Evolutionary conservation across 2,888 invertebrate genomes (phyloP).

Genomic region (Eutolmus rufibarbis): DNA sequence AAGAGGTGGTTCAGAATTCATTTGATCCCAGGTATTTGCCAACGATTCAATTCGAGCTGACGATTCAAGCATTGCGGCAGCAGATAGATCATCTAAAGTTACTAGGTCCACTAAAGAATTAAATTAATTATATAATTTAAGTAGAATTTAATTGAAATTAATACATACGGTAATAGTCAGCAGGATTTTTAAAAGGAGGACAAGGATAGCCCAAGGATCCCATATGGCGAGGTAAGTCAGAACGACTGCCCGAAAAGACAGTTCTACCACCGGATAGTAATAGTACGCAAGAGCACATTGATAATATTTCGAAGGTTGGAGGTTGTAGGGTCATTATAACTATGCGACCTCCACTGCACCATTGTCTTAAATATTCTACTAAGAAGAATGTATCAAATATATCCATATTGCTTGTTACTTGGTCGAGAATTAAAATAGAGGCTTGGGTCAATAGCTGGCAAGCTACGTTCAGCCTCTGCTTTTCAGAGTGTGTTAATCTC

Average conservation of each 20-base stretch:
- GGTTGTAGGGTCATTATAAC: constrained; percentile 92
- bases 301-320: constrained; percentile 93
- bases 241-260: constrained; percentile 88
- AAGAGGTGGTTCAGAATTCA: constrained; percentile 63
- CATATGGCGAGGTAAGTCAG: constrained; percentile 93
- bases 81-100: constrained; percentile 89
- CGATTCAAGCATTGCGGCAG: constrained; percentile 94
- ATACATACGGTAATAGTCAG: constrained; percentile 90
- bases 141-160: background rate
- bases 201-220: constrained; percentile 90
- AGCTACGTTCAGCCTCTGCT: constrained; percentile 85
- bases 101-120: constrained; percentile 81
- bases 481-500: constrained; percentile 86
- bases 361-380: constrained; percentile 91
- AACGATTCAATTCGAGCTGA: constrained; percentile 91
- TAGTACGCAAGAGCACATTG: constrained; percentile 78
- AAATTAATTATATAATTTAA: background rate
- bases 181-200: constrained; percentile 95
- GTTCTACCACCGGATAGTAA: constrained; percentile 89
- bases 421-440: constrained; percentile 85
- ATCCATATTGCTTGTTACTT: constrained; percentile 74
- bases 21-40: constrained; percentile 72
- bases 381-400: constrained; percentile 96
- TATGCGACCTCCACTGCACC: constrained; percentile 77
- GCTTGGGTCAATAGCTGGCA: constrained; percentile 87